Evolutionary conservation across 2,797 vertebrate species (phyloP).

Genomic region (Chloroceryle amazona): DNA sequence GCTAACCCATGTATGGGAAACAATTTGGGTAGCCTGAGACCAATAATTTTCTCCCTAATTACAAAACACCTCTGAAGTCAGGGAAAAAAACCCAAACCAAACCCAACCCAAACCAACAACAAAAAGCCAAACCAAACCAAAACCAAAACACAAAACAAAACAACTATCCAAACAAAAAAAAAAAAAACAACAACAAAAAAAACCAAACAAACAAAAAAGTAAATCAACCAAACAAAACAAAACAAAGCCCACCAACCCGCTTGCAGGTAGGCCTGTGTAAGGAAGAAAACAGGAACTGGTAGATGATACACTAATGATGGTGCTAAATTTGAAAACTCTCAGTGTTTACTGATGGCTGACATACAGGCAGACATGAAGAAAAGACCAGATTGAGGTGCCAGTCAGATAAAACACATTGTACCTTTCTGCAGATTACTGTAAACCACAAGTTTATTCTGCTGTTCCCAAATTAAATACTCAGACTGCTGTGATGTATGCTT

Average conservation of each 20-base stretch:
- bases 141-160: no score
- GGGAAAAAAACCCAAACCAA: no score
- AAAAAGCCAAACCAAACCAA: no score
- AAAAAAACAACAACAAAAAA: no score
- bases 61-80: neutral
- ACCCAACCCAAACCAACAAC: no score
- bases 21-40: neutral
- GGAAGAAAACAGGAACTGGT: neutral
- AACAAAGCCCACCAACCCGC: no score
- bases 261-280: neutral
- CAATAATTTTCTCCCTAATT: neutral
- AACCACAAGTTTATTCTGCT: neutral
- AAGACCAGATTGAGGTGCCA: neutral
- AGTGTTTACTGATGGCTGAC: neutral
- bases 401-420: neutral
- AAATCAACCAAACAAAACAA: no score
- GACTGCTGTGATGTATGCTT: neutral
- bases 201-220: no score
- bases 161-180: no score
- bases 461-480: neutral
- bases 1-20: neutral
- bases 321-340: neutral
- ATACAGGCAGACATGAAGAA: accelerated
- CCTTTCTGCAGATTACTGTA: neutral
- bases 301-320: neutral